Percentiles rank a stretch among this genome's conserved stretches.
phyloP scores from a whole-genome alignment of 2,797 vertebrate species.

The Coendou prehensilis region DNA sequence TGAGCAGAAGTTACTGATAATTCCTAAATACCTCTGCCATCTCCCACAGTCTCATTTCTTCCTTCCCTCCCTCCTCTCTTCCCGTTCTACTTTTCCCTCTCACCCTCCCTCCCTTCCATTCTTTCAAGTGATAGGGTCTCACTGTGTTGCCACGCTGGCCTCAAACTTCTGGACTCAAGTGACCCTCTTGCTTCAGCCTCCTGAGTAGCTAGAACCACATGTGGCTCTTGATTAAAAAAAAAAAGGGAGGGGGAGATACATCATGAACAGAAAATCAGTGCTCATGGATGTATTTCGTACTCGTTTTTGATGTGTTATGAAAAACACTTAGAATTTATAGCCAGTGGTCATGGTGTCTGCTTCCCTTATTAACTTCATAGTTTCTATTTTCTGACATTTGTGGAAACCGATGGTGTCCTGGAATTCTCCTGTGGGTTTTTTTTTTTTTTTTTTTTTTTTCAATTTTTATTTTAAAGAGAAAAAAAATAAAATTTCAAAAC shows the following conservation, averaged over 20 bases:
- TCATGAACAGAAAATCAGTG: slow-evolving; percentile 7
- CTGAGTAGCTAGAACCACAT: neutral
- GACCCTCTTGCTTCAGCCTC: neutral
- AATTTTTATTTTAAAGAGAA: no score
- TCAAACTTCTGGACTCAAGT: neutral
- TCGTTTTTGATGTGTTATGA: slow-evolving; percentile 34
- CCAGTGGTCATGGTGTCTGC: neutral
- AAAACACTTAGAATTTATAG: slow-evolving; percentile 47
- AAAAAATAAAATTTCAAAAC: no score
- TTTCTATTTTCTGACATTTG: neutral
- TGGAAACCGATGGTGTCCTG: neutral
- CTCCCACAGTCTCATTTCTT: neutral
- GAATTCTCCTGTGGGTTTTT: neutral
- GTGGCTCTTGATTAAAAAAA: neutral
- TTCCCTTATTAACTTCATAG: neutral
- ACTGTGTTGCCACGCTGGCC: neutral
- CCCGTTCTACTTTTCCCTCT: neutral
- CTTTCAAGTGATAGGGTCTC: neutral
- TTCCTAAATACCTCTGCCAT: neutral
- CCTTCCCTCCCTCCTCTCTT: neutral
- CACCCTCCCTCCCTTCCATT: neutral
- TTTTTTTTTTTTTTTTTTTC: no score
- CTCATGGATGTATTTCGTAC: slow-evolving; percentile 16
- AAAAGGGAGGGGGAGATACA: neutral
- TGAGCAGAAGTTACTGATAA: neutral